A percentile compares a stretch with the other conserved stretches of the same genome.
These are phyloP conservation scores for Dufourea novaeangliae DNA, from an alignment of 1,140 invertebrate species.

Conservation along the genomic window DNA sequence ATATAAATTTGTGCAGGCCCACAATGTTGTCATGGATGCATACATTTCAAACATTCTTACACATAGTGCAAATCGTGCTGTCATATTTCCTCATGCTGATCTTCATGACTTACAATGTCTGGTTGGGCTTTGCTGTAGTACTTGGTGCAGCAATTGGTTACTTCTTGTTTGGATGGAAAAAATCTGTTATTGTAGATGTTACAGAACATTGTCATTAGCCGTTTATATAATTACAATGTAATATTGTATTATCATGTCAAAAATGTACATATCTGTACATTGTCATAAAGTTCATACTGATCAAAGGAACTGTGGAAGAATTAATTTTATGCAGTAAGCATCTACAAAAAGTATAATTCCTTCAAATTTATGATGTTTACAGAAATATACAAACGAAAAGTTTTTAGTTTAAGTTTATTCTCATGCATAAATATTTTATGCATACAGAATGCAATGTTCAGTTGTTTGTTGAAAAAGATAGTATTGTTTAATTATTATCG, in stretches of 20 bases:
- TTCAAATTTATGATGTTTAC: conserved; percentile 36
- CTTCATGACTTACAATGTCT: conserved; percentile 99
- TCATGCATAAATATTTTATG: conserved; percentile 43
- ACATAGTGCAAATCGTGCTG: conserved; percentile 93
- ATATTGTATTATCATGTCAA: conserved; percentile 22
- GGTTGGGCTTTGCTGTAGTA: conserved; percentile 95
- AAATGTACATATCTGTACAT: conserved; percentile 39
- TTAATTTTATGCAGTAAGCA: background rate
- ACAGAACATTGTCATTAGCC: conserved; percentile 96
- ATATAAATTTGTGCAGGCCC: conserved; percentile 83
- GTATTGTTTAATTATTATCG: conserved; percentile 13
- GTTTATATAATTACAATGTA: conserved; percentile 32
- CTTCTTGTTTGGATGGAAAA: conserved; percentile 97
- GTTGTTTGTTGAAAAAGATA: conserved; percentile 25
- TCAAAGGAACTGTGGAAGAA: conserved; percentile 10
- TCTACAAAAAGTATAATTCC: conserved; percentile 28
- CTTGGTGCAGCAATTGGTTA: conserved; percentile 94
- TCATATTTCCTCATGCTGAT: conserved; percentile 98
- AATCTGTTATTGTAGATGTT: conserved; percentile 93
- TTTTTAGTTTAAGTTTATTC: conserved; percentile 44
- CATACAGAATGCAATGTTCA: conserved; percentile 18
- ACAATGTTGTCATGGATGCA: conserved; percentile 91
- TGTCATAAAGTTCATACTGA: conserved; percentile 16
- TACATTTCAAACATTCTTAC: conserved; percentile 92
- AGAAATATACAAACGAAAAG: conserved; percentile 25